Evolutionary conservation across 2,888 invertebrate species (phyloP).

Genomic region (Muscina levida): DNA sequence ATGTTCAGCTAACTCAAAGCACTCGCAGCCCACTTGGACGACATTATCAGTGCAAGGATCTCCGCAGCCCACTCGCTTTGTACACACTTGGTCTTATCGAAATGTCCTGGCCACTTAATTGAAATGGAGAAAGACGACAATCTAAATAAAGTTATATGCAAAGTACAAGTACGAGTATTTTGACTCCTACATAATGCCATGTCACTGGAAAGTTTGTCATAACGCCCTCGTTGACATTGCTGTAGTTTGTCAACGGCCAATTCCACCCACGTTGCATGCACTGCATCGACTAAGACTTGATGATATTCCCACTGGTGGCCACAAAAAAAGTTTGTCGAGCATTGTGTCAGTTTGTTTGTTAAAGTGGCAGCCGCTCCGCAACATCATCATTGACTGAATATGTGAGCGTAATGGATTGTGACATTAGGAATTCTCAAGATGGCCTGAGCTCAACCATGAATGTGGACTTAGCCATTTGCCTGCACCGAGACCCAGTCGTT

Average conservation of each 20-base stretch:
- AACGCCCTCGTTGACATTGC: not conserved
- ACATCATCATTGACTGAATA: no score
- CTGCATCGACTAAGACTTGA: no score
- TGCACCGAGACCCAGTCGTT: no score
- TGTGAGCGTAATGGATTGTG: no score
- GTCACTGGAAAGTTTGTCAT: slow-evolving; percentile 19
- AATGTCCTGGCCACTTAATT: slow-evolving; percentile 25
- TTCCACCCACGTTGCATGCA: no score
- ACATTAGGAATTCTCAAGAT: no score
- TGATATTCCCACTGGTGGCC: slow-evolving; percentile 15
- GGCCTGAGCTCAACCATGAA: no score
- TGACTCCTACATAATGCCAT: not conserved
- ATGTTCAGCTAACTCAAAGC: slow-evolving; percentile 17
- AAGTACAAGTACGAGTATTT: slow-evolving; percentile 11
- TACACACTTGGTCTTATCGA: slow-evolving; percentile 4
- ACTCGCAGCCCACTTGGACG: not conserved
- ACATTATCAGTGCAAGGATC: slow-evolving; percentile 12
- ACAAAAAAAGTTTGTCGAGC: slow-evolving; percentile 34
- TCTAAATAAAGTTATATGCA: slow-evolving; percentile 28
- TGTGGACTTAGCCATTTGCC: no score
- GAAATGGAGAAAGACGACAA: slow-evolving; percentile 26
- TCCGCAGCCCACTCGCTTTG: not conserved
- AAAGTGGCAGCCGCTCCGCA: no score
- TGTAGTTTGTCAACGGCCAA: not conserved
- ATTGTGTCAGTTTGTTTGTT: slow-evolving; percentile 57